Evolutionary conservation across 2,888 invertebrate genomes (phyloP).

Genomic region (Drosophila fungiperda): DNA sequence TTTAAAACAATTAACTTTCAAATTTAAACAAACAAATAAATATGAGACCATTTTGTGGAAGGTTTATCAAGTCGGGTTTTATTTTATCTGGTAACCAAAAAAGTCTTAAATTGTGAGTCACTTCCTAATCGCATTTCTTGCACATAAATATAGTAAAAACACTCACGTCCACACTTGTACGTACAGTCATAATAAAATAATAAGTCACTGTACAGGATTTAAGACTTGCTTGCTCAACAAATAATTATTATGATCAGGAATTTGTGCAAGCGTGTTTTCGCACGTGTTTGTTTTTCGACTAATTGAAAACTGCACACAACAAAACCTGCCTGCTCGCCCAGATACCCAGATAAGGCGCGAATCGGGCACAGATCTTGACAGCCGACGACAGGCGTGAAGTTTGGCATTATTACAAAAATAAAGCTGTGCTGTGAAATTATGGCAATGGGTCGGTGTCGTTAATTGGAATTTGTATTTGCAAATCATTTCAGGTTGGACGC

Average conservation of each 20-base stretch:
- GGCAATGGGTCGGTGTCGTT: slow-evolving; percentile 37
- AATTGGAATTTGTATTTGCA: not conserved
- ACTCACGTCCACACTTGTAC: not conserved
- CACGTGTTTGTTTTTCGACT: slow-evolving; percentile 29
- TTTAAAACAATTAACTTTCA: not conserved
- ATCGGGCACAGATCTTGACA: slow-evolving; percentile 20
- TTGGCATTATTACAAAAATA: slow-evolving; percentile 53
- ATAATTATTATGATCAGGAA: not conserved
- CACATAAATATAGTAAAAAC: not conserved
- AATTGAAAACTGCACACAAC: slow-evolving; percentile 25
- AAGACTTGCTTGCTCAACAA: slow-evolving; percentile 6
- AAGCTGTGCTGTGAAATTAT: slow-evolving; percentile 18
- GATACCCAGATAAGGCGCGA: not conserved
- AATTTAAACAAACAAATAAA: not conserved
- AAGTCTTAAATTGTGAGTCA: slow-evolving; percentile 1
- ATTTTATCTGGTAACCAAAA: not conserved
- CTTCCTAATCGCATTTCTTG: not conserved
- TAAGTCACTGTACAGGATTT: slow-evolving; percentile 25
- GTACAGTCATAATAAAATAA: slow-evolving; percentile 29
- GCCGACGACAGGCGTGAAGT: slow-evolving; percentile 25
- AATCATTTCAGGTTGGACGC: slow-evolving; percentile 91
- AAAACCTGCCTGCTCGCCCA: slow-evolving; percentile 26
- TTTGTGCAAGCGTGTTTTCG: slow-evolving; percentile 2
- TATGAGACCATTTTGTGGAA: not conserved
- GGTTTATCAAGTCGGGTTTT: not conserved